Evolutionary conservation across 2,888 invertebrate species (phyloP).

Genomic region (Rhagophthalmus giganteus): DNA sequence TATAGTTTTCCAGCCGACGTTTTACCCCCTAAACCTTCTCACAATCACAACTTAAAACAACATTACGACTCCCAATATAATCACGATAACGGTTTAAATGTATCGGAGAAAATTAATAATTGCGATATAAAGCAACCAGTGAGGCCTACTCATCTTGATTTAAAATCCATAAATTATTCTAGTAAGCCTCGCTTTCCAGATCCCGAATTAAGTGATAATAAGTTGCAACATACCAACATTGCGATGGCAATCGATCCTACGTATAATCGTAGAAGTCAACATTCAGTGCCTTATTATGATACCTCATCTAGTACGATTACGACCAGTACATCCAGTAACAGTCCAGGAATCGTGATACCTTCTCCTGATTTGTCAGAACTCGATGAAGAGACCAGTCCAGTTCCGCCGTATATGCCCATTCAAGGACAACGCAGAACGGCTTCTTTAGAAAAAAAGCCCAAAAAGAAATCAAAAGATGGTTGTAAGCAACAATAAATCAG

Average conservation of each 20-base stretch:
- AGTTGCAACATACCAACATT: slow-evolving; percentile 59
- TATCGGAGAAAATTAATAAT: slow-evolving; percentile 37
- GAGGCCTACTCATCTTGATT: slow-evolving; percentile 53
- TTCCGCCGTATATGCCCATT: slow-evolving; percentile 77
- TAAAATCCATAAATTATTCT: slow-evolving; percentile 46
- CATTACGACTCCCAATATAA: slow-evolving; percentile 24
- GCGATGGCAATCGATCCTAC: slow-evolving; percentile 71
- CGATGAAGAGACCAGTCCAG: slow-evolving; percentile 59
- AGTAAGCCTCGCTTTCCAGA: slow-evolving; percentile 51
- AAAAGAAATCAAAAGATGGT: slow-evolving; percentile 49
- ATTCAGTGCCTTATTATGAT: slow-evolving; percentile 49
- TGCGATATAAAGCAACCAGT: slow-evolving; percentile 37
- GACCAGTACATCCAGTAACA: slow-evolving; percentile 48
- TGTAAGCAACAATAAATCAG: slow-evolving; percentile 53
- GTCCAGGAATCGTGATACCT: slow-evolving; percentile 46
- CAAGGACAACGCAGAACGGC: slow-evolving; percentile 71
- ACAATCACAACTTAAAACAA: slow-evolving; percentile 35
- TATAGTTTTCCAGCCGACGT: slow-evolving; percentile 55
- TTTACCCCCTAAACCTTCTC: slow-evolving; percentile 28
- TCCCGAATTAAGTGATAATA: slow-evolving; percentile 43
- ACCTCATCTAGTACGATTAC: slow-evolving; percentile 50
- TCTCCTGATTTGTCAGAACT: slow-evolving; percentile 42
- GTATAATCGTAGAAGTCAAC: slow-evolving; percentile 54
- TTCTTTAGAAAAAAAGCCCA: slow-evolving; percentile 57
- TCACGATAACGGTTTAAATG: slow-evolving; percentile 25